A percentile compares a stretch with the other conserved stretches of the same genome.
Evolutionary conservation across 2,888 invertebrate genomes (phyloP).

Genomic region (Nomada ruficornis): DNA sequence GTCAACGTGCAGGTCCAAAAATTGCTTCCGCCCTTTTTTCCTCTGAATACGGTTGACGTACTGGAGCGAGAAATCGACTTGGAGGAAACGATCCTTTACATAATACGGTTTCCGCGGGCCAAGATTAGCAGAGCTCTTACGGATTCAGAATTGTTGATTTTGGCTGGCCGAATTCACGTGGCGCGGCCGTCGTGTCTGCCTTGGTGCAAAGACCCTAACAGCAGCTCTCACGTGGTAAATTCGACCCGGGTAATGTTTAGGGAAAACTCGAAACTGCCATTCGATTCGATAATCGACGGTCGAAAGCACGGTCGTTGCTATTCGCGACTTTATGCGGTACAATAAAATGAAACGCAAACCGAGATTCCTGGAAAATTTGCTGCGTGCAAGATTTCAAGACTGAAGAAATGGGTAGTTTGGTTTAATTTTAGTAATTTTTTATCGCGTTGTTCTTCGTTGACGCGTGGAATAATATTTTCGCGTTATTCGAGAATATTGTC

Average conservation of each 20-base stretch:
- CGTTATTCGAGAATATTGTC: too few species aligned
- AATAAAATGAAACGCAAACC: background rate
- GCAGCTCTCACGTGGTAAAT: slow-evolving; percentile 20
- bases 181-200: slow-evolving; percentile 56
- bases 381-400: background rate
- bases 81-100: slow-evolving; percentile 77
- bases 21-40: slow-evolving; percentile 21
- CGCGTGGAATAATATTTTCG: too few species aligned
- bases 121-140: slow-evolving; percentile 72
- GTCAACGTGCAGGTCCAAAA: slow-evolving; percentile 9
- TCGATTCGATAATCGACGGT: background rate
- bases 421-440: too few species aligned
- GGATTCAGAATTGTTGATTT: slow-evolving; percentile 51
- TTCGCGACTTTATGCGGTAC: background rate
- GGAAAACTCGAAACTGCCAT: background rate
- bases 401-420: background rate
- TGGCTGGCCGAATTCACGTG: slow-evolving; percentile 66
- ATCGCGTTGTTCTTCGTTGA: too few species aligned
- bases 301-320: background rate
- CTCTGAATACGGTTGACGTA: slow-evolving; percentile 28
- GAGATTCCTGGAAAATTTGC: background rate
- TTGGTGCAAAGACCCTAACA: slow-evolving; percentile 70
- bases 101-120: slow-evolving; percentile 75
- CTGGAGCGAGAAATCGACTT: slow-evolving; percentile 62
- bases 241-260: slow-evolving; percentile 19